These are phyloP conservation scores for Ciconia nigra DNA, from an alignment of 2,797 vertebrate species.

Conservation along the genomic window DNA sequence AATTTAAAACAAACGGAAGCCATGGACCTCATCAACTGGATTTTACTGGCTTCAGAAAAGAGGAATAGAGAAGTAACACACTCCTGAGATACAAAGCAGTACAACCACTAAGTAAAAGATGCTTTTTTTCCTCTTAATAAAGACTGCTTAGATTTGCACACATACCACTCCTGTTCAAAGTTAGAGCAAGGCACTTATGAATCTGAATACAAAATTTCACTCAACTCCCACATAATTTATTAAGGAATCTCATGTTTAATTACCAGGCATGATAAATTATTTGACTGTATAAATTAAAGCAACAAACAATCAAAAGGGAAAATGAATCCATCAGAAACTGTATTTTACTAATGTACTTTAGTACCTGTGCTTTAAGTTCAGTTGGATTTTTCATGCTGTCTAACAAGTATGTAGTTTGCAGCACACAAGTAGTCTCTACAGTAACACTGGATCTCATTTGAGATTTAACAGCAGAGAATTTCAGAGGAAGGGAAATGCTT, in stretches of 20 bases:
- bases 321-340: not conserved
- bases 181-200: not conserved
- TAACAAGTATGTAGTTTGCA: not conserved
- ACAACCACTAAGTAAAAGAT: not conserved
- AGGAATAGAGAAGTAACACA: not conserved
- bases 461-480: not conserved
- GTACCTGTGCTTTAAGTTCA: not conserved
- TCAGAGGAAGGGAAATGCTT: not conserved
- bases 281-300: not conserved
- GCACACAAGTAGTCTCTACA: not conserved
- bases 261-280: not conserved
- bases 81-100: not conserved
- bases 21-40: not conserved
- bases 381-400: not conserved
- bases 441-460: not conserved
- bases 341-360: not conserved
- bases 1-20: not conserved
- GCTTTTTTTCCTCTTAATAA: not conserved
- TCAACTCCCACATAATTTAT: not conserved
- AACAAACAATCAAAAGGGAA: not conserved
- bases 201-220: not conserved
- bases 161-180: not conserved
- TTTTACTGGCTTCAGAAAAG: not conserved
- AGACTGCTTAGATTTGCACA: not conserved
- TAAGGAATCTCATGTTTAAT: not conserved